phyloP scores from a whole-genome alignment of 2,797 vertebrate genomes.

The Salarias fasciatus region DNA sequence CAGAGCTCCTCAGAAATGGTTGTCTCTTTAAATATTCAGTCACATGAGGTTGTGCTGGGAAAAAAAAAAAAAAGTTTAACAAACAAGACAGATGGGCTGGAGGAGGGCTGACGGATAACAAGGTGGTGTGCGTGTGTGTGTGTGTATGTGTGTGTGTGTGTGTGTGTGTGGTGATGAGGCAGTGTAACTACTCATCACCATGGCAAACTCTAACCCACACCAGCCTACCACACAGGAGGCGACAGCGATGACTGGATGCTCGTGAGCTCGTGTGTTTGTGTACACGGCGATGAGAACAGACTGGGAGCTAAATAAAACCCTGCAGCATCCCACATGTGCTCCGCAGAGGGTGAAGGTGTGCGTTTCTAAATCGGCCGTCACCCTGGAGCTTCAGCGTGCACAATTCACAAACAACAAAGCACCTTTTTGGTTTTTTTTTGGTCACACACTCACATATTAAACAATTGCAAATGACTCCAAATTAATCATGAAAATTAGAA shows the following conservation, averaged over 20 bases:
- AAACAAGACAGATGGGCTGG: constrained; percentile 74
- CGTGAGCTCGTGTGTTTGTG: constrained; percentile 3
- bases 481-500: background rate
- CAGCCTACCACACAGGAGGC: constrained; percentile 70
- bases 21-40: no score
- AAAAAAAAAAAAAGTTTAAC: constrained; percentile 43
- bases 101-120: constrained; percentile 72
- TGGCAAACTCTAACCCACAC: constrained; percentile 64
- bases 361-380: constrained; percentile 50
- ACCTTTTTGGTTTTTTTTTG: background rate
- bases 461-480: background rate
- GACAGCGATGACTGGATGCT: constrained; percentile 59
- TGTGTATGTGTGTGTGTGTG: constrained; percentile 8
- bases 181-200: constrained; percentile 61
- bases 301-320: constrained; percentile 70
- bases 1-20: no score
- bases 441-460: background rate
- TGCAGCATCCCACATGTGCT: constrained; percentile 70
- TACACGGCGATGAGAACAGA: constrained; percentile 50
- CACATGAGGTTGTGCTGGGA: background rate
- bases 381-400: constrained; percentile 35
- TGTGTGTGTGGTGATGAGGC: constrained; percentile 38
- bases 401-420: constrained; percentile 3
- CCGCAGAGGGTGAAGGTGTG: constrained; percentile 50
- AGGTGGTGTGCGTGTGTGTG: constrained; percentile 53